Evolutionary conservation across 1,140 invertebrate species (phyloP).

Genomic region (Littorina saxatilis): DNA sequence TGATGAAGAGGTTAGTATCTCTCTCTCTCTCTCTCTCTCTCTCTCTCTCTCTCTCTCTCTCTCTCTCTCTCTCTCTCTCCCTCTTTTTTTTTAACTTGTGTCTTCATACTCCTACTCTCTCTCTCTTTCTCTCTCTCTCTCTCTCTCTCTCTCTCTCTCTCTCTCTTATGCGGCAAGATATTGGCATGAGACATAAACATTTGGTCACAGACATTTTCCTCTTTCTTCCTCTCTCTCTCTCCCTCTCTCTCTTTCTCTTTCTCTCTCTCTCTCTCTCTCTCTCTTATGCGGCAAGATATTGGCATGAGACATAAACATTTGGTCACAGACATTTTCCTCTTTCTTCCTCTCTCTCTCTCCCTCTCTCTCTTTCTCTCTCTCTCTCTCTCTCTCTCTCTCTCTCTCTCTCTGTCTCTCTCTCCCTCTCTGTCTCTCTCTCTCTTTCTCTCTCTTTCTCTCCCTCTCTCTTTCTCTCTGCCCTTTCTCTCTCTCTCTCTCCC

Average conservation of each 20-base stretch:
- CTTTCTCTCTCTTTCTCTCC: not conserved
- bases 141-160: constrained; percentile 17
- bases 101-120: too few species aligned
- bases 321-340: too few species aligned
- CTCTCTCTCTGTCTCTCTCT: not conserved
- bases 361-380: not conserved
- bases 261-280: not conserved
- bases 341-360: not conserved
- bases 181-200: too few species aligned
- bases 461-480: too few species aligned
- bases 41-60: constrained; percentile 18
- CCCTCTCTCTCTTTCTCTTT: not conserved
- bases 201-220: too few species aligned
- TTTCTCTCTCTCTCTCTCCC: not conserved
- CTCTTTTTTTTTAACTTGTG: not conserved
- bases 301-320: too few species aligned
- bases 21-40: not conserved
- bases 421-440: not conserved
- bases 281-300: too few species aligned
- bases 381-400: not conserved
- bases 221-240: not conserved
- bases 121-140: constrained; percentile 14
- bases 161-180: too few species aligned
- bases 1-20: too few species aligned
- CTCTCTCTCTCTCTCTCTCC: constrained; percentile 2